Evolutionary conservation across 2,113 vertebrate species (phyloP).

Genomic region (Sebastes fasciatus): DNA sequence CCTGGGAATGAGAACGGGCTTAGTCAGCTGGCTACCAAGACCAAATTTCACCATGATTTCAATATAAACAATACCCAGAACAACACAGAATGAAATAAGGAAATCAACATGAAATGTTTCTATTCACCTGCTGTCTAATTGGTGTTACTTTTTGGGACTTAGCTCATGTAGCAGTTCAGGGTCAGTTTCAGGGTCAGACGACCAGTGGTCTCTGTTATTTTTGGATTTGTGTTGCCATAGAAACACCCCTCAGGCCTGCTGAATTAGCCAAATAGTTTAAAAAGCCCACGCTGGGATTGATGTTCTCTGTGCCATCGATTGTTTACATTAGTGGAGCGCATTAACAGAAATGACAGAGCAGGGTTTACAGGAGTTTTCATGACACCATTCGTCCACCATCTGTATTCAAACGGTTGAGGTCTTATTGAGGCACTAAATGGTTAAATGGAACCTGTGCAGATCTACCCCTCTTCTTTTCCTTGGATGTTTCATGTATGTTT

Average conservation of each 20-base stretch:
- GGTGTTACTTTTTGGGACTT: not conserved
- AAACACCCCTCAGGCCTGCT: constrained; percentile 33
- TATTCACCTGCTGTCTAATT: not conserved
- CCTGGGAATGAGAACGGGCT: no score
- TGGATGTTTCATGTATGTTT: constrained; percentile 48
- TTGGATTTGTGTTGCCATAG: constrained; percentile 63
- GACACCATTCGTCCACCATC: no score
- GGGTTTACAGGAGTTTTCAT: not conserved
- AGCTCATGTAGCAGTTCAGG: constrained; percentile 20
- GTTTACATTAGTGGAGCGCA: constrained; percentile 1
- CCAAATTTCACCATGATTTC: not conserved
- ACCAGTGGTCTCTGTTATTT: constrained; percentile 38
- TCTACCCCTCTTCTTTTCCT: not conserved
- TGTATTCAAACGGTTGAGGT: not conserved
- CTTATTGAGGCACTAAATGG: not conserved
- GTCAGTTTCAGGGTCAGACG: constrained; percentile 50
- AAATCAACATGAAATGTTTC: not conserved
- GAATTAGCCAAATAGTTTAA: constrained; percentile 31
- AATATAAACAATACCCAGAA: not conserved
- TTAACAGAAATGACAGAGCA: not conserved
- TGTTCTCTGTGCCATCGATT: not conserved
- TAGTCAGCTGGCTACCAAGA: not conserved
- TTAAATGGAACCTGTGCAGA: not conserved
- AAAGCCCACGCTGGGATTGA: not conserved
- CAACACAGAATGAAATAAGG: not conserved